Evolutionary conservation across 2,113 vertebrate genomes (phyloP), one percentile per base, ranked within the genome.

Genomic region (Ploceus nigricollis): DNA sequence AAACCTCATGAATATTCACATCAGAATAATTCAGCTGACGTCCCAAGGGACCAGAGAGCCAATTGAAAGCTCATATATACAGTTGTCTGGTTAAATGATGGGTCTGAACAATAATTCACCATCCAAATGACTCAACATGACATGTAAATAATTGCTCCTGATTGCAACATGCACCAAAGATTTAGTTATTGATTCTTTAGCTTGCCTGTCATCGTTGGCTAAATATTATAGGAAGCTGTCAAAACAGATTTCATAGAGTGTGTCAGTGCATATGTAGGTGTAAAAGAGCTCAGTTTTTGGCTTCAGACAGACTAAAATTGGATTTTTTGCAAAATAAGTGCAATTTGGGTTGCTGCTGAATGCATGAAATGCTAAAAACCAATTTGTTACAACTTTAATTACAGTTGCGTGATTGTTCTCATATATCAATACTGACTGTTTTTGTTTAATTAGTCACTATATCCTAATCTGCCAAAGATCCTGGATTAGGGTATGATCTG

Each of bases 1-100:
- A 97, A 90, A 86, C 13, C 57, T 96, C 85, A 97, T 97, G 96
- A 97, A 97, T 97, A 97, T 97, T 96, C 96, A 97, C 77, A 79
- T 79, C 60, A 92, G 92, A 93, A 96, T 96, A 96, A 96, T 96
- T 96, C 87, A 94, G 11, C 64, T 61, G 20, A 70, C 64, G 50
- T 92, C 93, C 53, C 82, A 80, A 93, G 85, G 68, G 77, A 82
- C 50, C 42, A 64, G 61, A 64, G 25, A 97, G 77, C 71, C 94
- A 87, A 94, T 78, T 96, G 95, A 94, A 96, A 94, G 68, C 70
- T 84, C 76, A 40, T 93, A 89, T 75, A 96, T 73, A 85, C 63
- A 87, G 84, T 85, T 90, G 90, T 83, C 94, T 95, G 69, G 70
- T 87, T 90, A 89, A 76, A 90, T 97, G 95, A 97, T 93, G 82